These are phyloP conservation scores for Drosophila truncata DNA, from an alignment of 1,140 invertebrate genomes.

Conservation along the genomic window DNA sequence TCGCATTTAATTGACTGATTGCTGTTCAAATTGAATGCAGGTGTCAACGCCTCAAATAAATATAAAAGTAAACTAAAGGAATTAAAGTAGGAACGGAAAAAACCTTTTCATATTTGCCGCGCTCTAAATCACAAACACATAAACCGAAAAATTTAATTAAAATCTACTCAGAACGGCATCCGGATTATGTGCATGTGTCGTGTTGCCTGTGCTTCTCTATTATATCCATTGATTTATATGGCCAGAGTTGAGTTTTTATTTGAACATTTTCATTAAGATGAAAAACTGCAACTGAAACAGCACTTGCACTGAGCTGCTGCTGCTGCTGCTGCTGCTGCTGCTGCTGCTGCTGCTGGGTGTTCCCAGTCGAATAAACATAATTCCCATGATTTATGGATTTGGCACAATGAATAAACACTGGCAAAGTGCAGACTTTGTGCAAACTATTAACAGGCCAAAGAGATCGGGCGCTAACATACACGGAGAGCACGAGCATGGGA, in stretches of 20 bases:
- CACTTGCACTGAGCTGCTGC: slow-evolving; percentile 6
- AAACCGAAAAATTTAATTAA: slow-evolving; percentile 72
- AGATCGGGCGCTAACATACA: slow-evolving; percentile 32
- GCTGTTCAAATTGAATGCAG: slow-evolving; percentile 49
- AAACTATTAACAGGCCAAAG: slow-evolving; percentile 48
- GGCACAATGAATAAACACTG: slow-evolving; percentile 39
- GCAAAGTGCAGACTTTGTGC: slow-evolving; percentile 54
- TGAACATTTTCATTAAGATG: slow-evolving; percentile 57
- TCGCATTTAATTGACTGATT: slow-evolving; percentile 77
- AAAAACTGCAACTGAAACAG: slow-evolving; percentile 41
- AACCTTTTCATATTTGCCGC: slow-evolving; percentile 56
- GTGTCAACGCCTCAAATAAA: slow-evolving; percentile 28
- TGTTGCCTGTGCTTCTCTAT: slow-evolving; percentile 17
- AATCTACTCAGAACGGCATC: slow-evolving; percentile 56
- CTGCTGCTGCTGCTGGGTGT: slow-evolving; percentile 45
- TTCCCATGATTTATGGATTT: slow-evolving; percentile 76
- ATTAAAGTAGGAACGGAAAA: background rate
- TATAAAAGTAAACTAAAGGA: background rate
- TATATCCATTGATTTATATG: slow-evolving; percentile 47
- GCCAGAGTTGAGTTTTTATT: slow-evolving; percentile 25
- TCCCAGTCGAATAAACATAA: slow-evolving; percentile 54
- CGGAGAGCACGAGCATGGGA: slow-evolving; percentile 3
- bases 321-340: slow-evolving; percentile 15
- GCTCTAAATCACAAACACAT: slow-evolving; percentile 74
- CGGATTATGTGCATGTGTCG: slow-evolving; percentile 45